Base-by-base conservation (phyloP, 1,140 invertebrate species). In the Holcopasites calliopsidis region DNA sequence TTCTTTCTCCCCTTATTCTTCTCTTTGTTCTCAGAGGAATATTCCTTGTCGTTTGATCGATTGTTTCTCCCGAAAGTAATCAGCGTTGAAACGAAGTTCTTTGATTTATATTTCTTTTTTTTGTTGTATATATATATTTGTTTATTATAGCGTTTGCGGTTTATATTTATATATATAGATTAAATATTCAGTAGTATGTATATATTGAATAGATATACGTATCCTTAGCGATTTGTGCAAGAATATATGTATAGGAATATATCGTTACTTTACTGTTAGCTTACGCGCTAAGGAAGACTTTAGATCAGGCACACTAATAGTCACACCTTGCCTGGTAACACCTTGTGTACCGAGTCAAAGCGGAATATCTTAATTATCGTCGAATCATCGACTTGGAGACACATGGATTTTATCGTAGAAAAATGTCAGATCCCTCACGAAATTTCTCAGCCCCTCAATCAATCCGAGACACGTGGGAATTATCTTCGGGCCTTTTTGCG, bases 251-350 rank as follows among this genome's bases (percentile, higher is more conserved):
- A n/a, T 83, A 72, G 52, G 26, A 66, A 66, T 75, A 61, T 74
- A 47, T 61, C 26, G 50, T 78, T 52, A 44, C 38, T 69, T 55
- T 68, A 79, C 23, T 52, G n/a, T n/a, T 50, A 83, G 18, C 47
- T 50, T 76, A 76, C 57, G 28, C 11, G 3, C 54, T 84, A 82
- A 77, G 86, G 86, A 87, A 87, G 86, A 87, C 86, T 74, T 84
- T 74, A 52, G 69, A 87, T 87, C 72, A 87, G 86, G 86, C 86
- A 87, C 86, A 77, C 80, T 77, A 60, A 49, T 64, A 42, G 69
- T 28, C 47, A 13, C 21, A 26, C 33, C 52, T 49, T 26, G 26
- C n/a, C 18, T 4, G 33, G n/a, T 68, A 61, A n/a, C 16, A 58
- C 18, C 11, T 11, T 4, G 28, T 54, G 54, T 28, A 54, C 33